Base-by-base conservation (phyloP, 2,888 invertebrate species). In the Chorisops tibialis region DNA sequence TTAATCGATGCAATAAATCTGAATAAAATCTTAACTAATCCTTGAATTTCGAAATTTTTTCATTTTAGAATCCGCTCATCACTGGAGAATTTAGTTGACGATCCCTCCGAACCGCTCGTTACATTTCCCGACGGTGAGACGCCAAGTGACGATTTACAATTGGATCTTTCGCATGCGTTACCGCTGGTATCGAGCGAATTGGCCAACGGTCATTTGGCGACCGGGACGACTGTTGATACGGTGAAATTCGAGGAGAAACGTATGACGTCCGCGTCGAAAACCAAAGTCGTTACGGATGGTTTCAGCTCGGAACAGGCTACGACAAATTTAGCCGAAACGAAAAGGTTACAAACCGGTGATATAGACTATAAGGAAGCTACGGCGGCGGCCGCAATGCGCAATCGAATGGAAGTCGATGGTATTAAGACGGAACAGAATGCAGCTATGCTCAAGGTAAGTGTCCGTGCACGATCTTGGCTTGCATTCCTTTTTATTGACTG, bases 401-500 rank as follows among this genome's bases (percentile, higher is more conserved):
- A 91, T 67, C 82, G 90, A 68, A 79, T 93, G 66, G 92, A 93
- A 78, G 82, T 91, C 65, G 92, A 93, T 73, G 93, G 93, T 47
- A 83, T 93, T 65, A 88, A 89, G 21, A 88, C 93, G 1, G 92
- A 94, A 79, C 90, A 93, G 77, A 89, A 89, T 73, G 87, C 89
- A 67, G 87, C 93, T 63, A 84, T 88, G 68, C 85, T 89, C 69
- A 89, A 92, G 85, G 92, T 92, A 78, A 79, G 81, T 74, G 30
- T 30, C 3, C 24, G 24, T 7, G 4, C 24, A 24, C 7, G 7
- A n/a, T n/a, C n/a, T n/a, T n/a, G n/a, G n/a, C n/a, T n/a, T n/a
- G n/a, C n/a, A n/a, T n/a, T n/a, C n/a, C n/a, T 24, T 24, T 24
- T 5, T 24, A 24, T 24, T 7, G 24, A 24, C 24, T 24, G n/a